Conservation (phyloP, 2,888 invertebrate species). For the Andrena praecox region DNA sequence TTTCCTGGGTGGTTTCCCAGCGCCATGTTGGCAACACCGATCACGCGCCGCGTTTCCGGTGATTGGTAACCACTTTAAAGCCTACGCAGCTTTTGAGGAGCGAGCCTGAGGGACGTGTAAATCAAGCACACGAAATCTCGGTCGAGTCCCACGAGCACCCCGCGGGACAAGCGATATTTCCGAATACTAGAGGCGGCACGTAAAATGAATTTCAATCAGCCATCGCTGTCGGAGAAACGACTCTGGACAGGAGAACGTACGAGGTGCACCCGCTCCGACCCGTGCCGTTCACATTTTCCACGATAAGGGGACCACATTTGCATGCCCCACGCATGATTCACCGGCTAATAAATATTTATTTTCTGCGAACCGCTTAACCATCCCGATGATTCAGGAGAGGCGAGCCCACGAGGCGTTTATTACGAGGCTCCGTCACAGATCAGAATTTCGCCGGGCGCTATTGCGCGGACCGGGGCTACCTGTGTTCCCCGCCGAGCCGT, state of each 20-base stretch:
- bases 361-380: slow-evolving; percentile 67
- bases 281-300: slow-evolving; percentile 14
- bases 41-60: slow-evolving; percentile 77
- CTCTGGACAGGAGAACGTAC: slow-evolving; percentile 6
- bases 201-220: slow-evolving; percentile 35
- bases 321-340: slow-evolving; percentile 66
- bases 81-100: slow-evolving; percentile 47
- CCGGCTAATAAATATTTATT: slow-evolving; percentile 72
- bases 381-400: slow-evolving; percentile 64
- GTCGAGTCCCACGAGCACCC: slow-evolving; percentile 13
- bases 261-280: not conserved
- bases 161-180: slow-evolving; percentile 21
- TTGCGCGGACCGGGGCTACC: not conserved
- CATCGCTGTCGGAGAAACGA: not conserved
- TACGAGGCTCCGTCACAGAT: slow-evolving; percentile 40
- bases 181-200: slow-evolving; percentile 21
- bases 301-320: slow-evolving; percentile 55
- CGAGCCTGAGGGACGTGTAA: slow-evolving; percentile 26
- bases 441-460: slow-evolving; percentile 32
- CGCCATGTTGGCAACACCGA: slow-evolving; percentile 74
- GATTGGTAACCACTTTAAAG: slow-evolving; percentile 60
- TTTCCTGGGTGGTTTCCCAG: slow-evolving; percentile 76
- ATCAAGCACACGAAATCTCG: slow-evolving; percentile 45
- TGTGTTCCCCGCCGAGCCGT: not conserved
- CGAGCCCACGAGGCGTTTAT: slow-evolving; percentile 57